Conservation (phyloP, 1,140 invertebrate species). For the Trichonephila clavipes region DNA sequence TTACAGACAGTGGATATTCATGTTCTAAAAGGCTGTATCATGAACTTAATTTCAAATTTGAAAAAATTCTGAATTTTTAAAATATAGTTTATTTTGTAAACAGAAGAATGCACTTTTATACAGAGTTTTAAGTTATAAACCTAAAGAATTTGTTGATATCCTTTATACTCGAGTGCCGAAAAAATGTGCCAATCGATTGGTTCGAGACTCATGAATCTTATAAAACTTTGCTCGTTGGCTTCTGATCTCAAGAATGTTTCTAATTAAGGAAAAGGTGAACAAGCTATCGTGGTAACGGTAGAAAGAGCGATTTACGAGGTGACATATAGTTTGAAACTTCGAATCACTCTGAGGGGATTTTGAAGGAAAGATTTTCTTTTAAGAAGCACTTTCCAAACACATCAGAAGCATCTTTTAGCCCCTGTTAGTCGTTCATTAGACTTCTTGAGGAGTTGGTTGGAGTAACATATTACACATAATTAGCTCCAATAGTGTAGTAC, state of each 20-base stretch:
- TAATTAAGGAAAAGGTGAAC: not conserved
- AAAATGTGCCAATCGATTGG: not conserved
- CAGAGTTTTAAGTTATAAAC: too few species aligned
- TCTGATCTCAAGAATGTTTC: constrained; percentile 8
- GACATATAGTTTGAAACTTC: constrained; percentile 13
- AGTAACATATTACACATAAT: constrained; percentile 8
- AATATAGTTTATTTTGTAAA: not conserved
- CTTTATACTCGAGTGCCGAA: not conserved
- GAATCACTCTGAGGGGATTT: not conserved
- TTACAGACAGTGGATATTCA: not conserved
- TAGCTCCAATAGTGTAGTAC: not conserved
- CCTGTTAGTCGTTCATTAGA: not conserved
- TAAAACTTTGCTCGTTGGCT: not conserved
- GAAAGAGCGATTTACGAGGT: not conserved
- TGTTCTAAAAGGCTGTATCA: not conserved
- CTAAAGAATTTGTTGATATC: not conserved
- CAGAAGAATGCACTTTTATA: too few species aligned
- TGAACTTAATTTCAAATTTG: not conserved
- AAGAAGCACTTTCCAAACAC: not conserved
- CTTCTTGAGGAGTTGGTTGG: not conserved
- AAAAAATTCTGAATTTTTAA: not conserved
- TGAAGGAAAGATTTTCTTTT: not conserved
- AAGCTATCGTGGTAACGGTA: not conserved
- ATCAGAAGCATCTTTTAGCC: not conserved
- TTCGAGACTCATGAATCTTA: constrained; percentile 8